Conservation (phyloP, 1,140 invertebrate species). For the Pseudomyrmex cubaensis region DNA sequence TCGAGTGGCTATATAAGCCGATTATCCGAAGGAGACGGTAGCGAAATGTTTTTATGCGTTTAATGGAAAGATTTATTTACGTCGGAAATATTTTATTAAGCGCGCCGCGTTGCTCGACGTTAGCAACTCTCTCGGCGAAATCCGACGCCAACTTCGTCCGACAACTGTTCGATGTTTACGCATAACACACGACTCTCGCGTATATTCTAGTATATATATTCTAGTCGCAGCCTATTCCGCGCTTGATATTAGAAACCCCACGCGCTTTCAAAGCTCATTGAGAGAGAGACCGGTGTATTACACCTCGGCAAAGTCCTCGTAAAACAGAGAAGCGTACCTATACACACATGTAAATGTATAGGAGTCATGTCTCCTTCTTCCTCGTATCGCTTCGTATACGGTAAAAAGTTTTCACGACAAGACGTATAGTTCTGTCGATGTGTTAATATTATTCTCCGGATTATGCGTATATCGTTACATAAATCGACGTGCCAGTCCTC, state of each 20-base stretch:
- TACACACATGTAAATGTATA: too few species aligned
- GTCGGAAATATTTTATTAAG: slow-evolving; percentile 53
- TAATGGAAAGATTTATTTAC: slow-evolving; percentile 61
- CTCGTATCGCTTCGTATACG: background rate
- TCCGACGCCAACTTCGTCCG: slow-evolving; percentile 54
- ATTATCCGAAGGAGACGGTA: slow-evolving; percentile 59
- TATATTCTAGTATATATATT: too few species aligned
- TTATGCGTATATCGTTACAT: slow-evolving; percentile 60
- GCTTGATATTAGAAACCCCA: slow-evolving; percentile 67
- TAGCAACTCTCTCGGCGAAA: slow-evolving; percentile 25
- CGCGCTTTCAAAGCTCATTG: slow-evolving; percentile 65
- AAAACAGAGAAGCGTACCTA: background rate
- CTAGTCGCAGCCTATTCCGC: slow-evolving; percentile 13
- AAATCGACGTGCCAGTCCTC: slow-evolving; percentile 51
- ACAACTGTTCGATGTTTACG: slow-evolving; percentile 66
- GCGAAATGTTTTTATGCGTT: slow-evolving; percentile 63
- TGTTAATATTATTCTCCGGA: slow-evolving; percentile 52
- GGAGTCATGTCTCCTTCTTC: too few species aligned
- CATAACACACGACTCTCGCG: slow-evolving; percentile 33
- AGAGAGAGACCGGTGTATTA: slow-evolving; percentile 36
- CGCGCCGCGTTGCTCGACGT: slow-evolving; percentile 7
- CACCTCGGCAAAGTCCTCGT: slow-evolving; percentile 39
- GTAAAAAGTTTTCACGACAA: slow-evolving; percentile 21
- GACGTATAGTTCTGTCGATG: slow-evolving; percentile 36
- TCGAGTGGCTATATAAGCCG: slow-evolving; percentile 59